A percentile compares a stretch with the other conserved stretches of the same genome.
Evolutionary conservation across 2,797 vertebrate species (phyloP).

Genomic region (Chrosomus eos): DNA sequence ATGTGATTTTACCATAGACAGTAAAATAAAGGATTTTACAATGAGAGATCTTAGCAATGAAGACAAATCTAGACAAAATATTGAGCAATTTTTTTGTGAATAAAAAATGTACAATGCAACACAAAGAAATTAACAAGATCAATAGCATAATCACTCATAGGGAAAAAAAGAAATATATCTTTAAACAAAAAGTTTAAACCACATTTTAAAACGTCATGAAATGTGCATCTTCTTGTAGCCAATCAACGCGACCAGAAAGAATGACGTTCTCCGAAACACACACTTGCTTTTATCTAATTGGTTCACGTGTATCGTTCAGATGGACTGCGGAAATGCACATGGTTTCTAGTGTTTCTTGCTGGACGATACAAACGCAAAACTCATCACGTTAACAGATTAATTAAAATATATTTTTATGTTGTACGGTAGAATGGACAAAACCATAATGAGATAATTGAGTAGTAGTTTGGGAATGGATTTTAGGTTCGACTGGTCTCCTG

Average conservation of each 20-base stretch:
- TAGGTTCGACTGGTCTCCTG: neutral
- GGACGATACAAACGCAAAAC: neutral
- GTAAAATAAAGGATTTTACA: too few relatives aligned
- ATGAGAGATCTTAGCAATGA: too few relatives aligned
- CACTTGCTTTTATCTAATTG: constrained; percentile 17
- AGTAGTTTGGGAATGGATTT: neutral
- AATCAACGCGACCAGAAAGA: neutral
- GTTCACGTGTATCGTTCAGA: constrained; percentile 3
- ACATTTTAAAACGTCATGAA: neutral
- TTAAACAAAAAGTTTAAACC: too few relatives aligned
- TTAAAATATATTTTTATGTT: neutral
- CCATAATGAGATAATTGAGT: neutral
- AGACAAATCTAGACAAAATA: too few relatives aligned
- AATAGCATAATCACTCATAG: too few relatives aligned
- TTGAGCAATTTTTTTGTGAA: too few relatives aligned
- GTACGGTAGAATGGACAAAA: neutral
- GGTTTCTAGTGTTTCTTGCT: neutral
- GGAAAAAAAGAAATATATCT: too few relatives aligned
- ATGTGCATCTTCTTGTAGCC: neutral
- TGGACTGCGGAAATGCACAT: constrained; percentile 17
- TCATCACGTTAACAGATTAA: neutral
- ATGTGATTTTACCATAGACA: too few relatives aligned
- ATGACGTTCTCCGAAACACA: constrained; percentile 14
- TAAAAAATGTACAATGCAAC: too few relatives aligned
- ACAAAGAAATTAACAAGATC: too few relatives aligned